A percentile compares a stretch with the other conserved stretches of the same genome.
phyloP scores from a whole-genome alignment of 92 coral and sea anemone species.

The Palythoa caribaeorum region DNA sequence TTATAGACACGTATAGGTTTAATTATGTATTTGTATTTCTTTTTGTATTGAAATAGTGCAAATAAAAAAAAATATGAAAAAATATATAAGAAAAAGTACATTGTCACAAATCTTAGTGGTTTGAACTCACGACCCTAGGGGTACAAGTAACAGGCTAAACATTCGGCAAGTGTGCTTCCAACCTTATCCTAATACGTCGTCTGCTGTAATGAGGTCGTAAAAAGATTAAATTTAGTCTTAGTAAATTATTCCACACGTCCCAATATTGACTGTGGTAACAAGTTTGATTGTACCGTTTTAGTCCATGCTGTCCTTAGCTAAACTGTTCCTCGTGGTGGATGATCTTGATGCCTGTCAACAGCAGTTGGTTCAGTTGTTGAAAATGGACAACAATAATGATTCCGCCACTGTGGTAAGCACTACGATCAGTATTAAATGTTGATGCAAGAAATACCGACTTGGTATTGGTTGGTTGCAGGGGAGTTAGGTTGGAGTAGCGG shows the following conservation, averaged over 20 bases:
- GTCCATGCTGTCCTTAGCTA: constrained; percentile 95
- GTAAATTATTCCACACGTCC: background rate
- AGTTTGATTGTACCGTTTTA: constrained; percentile 40
- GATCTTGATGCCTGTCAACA: constrained; percentile 96
- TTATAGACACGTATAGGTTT: no score
- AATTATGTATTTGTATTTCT: no score
- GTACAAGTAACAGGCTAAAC: no score
- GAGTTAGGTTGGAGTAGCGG: no score
- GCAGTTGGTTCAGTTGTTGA: constrained; percentile 88
- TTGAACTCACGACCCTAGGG: background rate
- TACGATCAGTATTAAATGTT: background rate
- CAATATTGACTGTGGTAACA: background rate
- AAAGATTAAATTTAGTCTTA: background rate
- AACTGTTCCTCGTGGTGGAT: constrained; percentile 88
- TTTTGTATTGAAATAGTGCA: no score
- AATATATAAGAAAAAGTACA: no score
- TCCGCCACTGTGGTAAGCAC: constrained; percentile 91
- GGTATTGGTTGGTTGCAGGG: no score
- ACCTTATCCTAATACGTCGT: no score
- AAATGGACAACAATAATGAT: constrained; percentile 96
- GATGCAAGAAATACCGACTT: no score
- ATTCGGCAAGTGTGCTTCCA: no score
- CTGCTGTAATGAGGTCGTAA: no score
- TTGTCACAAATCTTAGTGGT: background rate
- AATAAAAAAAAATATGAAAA: no score